Percentiles rank a stretch among this genome's conserved stretches.
These are phyloP conservation scores for Botrylloides violaceus DNA, from an alignment of 23 tunicate genomes.

Conservation along the genomic window DNA sequence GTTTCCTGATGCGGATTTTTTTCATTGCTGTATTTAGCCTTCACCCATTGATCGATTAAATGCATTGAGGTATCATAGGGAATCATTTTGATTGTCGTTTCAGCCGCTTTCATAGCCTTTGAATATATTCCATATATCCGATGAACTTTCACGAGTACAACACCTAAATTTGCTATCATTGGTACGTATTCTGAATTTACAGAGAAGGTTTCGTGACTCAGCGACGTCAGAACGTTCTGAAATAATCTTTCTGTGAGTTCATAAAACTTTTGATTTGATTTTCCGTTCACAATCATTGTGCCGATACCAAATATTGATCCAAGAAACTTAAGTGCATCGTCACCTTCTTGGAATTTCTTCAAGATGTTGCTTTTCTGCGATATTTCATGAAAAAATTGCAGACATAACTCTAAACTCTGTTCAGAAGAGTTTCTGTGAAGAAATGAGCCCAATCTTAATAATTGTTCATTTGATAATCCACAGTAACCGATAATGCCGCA, in stretches of 20 bases:
- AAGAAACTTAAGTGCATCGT: background rate
- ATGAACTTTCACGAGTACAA: constrained; percentile 1
- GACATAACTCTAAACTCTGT: background rate
- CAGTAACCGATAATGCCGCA: background rate
- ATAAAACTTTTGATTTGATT: background rate
- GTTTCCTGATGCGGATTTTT: background rate
- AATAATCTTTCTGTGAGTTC: background rate
- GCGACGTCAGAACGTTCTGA: background rate
- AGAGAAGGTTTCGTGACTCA: background rate
- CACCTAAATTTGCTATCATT: constrained; percentile 1
- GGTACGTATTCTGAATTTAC: background rate
- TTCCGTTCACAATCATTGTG: background rate
- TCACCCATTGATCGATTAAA: constrained; percentile 16
- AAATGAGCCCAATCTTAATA: background rate
- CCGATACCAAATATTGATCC: background rate
- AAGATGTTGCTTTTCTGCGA: background rate
- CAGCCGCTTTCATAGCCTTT: constrained; percentile 9
- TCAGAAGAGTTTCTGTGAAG: background rate
- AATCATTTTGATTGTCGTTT: background rate
- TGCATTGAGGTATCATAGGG: background rate
- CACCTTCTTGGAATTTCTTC: background rate
- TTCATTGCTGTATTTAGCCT: constrained; percentile 7
- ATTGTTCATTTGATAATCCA: background rate
- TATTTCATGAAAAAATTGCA: background rate
- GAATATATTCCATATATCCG: background rate